phyloP scores from a whole-genome alignment of 2,797 vertebrate genomes.

The Carcharodon carcharias region DNA sequence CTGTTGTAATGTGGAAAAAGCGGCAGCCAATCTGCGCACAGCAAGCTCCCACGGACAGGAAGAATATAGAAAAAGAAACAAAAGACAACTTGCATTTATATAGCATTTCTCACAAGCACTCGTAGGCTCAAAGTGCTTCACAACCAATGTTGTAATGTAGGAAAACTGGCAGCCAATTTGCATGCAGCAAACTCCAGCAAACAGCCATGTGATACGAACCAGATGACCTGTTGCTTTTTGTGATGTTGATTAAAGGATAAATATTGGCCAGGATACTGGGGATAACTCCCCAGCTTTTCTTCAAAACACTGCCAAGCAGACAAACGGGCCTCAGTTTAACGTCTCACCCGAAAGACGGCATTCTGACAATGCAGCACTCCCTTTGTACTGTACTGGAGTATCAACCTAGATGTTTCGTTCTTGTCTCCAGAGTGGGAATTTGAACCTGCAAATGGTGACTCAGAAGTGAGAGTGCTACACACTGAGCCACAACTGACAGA shows the following conservation, averaged over 20 bases:
- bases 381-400: neutral
- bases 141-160: too few species aligned
- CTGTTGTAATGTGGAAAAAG: neutral
- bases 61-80: neutral
- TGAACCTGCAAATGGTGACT: neutral
- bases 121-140: neutral
- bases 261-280: neutral
- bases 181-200: neutral
- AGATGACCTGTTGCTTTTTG: neutral
- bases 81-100: neutral
- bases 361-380: neutral
- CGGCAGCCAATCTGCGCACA: neutral
- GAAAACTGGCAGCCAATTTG: too few species aligned
- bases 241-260: neutral
- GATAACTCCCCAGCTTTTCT: neutral
- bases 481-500: too few species aligned
- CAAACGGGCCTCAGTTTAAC: neutral
- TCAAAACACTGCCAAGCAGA: neutral
- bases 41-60: too few species aligned
- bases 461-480: neutral
- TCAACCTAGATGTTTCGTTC: neutral
- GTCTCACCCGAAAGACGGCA: neutral
- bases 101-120: neutral
- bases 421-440: neutral
- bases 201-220: too few species aligned